These are phyloP conservation scores for Troglohyphantes excavatus DNA, from an alignment of 2,888 invertebrate genomes.

Conservation along the genomic window DNA sequence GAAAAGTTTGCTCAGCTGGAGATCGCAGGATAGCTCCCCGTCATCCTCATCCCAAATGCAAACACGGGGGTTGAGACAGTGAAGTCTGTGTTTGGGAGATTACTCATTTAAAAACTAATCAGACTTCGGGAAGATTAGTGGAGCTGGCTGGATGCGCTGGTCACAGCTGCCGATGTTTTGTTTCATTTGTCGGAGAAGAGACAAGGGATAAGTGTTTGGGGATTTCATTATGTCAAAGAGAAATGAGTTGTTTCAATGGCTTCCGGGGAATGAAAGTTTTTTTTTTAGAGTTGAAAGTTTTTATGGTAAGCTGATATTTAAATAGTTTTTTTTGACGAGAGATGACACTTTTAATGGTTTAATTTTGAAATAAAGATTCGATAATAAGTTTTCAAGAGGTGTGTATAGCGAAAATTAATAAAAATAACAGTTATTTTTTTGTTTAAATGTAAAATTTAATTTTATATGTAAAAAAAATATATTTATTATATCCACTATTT, in stretches of 20 bases:
- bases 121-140: neutral
- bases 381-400: neutral
- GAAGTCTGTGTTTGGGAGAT: neutral
- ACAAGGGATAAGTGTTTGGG: neutral
- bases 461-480: too few species aligned
- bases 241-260: neutral
- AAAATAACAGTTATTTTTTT: too few species aligned
- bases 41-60: neutral
- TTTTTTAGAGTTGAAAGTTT: neutral
- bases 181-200: neutral
- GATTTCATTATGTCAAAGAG: neutral
- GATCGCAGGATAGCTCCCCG: neutral
- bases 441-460: too few species aligned
- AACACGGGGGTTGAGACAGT: neutral
- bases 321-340: neutral
- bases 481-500: too few species aligned
- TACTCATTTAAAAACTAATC: slow-evolving; percentile 9
- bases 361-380: neutral
- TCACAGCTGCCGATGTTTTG: neutral
- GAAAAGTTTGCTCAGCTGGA: slow-evolving; percentile 1
- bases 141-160: neutral
- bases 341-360: neutral
- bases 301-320: neutral
- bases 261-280: neutral
- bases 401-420: too few species aligned